Conservation (phyloP, 2,888 invertebrate genomes). For the Andrena praecox region DNA sequence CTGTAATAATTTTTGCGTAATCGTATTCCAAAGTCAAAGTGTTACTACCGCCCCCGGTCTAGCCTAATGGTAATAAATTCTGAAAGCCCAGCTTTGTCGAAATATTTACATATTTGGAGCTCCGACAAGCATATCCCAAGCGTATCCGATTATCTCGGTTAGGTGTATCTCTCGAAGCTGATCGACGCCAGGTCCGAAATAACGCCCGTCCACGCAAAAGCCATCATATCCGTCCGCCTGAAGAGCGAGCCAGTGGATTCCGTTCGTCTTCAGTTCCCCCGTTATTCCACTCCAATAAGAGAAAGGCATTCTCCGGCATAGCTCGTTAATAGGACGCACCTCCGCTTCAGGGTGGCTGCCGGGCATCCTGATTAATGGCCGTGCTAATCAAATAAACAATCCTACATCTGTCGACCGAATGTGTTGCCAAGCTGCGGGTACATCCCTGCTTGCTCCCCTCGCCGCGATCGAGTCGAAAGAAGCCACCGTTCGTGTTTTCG, state of each 20-base stretch:
- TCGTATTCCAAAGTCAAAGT: too few species aligned
- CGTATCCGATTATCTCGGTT: too few species aligned
- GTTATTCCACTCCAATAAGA: slow-evolving; percentile 33
- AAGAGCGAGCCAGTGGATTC: background rate
- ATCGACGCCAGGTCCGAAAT: background rate
- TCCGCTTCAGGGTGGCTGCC: slow-evolving; percentile 57
- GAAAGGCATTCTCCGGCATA: slow-evolving; percentile 39
- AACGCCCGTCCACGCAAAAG: slow-evolving; percentile 6
- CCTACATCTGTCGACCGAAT: slow-evolving; percentile 82
- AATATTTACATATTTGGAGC: background rate
- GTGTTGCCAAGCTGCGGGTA: slow-evolving; percentile 69
- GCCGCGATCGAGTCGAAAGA: slow-evolving; percentile 28
- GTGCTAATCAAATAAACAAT: slow-evolving; percentile 81
- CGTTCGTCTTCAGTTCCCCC: background rate
- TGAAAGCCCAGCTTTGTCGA: too few species aligned
- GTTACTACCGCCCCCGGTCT: too few species aligned
- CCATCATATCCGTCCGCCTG: slow-evolving; percentile 13
- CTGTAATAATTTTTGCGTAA: too few species aligned
- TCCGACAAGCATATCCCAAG: too few species aligned
- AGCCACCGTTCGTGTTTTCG: slow-evolving; percentile 57
- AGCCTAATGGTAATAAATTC: too few species aligned
- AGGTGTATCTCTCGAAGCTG: too few species aligned
- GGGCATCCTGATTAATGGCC: slow-evolving; percentile 76
- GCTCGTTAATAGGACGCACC: slow-evolving; percentile 59
- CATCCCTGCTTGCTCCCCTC: slow-evolving; percentile 21